phyloP scores from a whole-genome alignment of 2,797 vertebrate species.

The Tympanoctomys barrerae region DNA sequence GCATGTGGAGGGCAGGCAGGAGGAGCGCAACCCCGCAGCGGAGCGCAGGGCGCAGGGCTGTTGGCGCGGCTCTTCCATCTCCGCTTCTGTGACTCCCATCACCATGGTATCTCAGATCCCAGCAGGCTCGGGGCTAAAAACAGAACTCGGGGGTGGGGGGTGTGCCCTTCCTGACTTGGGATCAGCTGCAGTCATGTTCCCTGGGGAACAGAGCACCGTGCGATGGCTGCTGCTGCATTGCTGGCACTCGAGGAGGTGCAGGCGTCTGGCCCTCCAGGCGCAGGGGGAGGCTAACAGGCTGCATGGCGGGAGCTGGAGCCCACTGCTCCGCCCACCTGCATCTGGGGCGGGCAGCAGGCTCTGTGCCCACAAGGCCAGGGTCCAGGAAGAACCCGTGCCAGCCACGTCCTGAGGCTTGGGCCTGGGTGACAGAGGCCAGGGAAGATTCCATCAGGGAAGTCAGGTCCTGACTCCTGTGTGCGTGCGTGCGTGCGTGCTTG shows the following conservation, averaged over 20 bases:
- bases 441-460: neutral
- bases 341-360: neutral
- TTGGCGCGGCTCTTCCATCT: neutral
- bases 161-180: conserved; percentile 56
- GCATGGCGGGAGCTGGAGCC: too few species aligned
- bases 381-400: too few species aligned
- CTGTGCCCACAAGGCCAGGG: fast-evolving
- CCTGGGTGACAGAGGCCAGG: neutral
- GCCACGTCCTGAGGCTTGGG: fast-evolving
- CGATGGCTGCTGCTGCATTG: neutral
- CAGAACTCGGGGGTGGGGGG: conserved; percentile 58
- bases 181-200: conserved; percentile 2
- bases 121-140: conserved; percentile 73
- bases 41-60: neutral
- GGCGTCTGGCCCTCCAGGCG: fast-evolving
- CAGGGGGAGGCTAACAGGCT: neutral
- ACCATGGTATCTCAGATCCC: conserved; percentile 65
- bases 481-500: too few species aligned
- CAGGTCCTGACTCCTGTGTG: neutral
- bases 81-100: conserved; percentile 63
- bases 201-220: conserved; percentile 1
- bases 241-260: fast-evolving
- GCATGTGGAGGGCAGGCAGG: too few species aligned
- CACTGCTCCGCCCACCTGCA: fast-evolving
- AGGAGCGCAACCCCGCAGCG: neutral